Evolutionary conservation across 2,888 invertebrate genomes (phyloP), one percentile per base, ranked within the genome.

Genomic region (Agrotis segetum): DNA sequence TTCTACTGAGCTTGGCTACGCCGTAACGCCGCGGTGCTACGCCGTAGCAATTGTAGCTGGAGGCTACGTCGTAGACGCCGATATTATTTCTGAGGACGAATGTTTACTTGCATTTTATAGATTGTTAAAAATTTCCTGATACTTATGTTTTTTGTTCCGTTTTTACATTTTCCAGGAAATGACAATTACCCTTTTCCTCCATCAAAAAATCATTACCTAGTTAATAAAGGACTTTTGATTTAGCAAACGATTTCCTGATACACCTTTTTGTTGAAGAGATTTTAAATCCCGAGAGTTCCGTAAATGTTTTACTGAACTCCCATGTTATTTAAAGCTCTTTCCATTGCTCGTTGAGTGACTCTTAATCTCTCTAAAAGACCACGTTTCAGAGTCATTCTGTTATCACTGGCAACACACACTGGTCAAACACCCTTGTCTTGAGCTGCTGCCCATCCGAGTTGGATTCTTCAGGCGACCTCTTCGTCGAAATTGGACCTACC

Each of bases 181-280:
- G 29, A 29, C 29, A 49, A 62, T 21, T 21, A 62, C 19, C 19
- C 52, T 55, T 52, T 68, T 49, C 16, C 52, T 55, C 47, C 50
- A 59, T 70, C 64, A 74, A 72, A 76, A 77, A 67, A 62, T 76
- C 7, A 5, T 73, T 52, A 71, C n/a, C 17, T 19, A 47, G 24
- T 19, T 74, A 77, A 73, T 72, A 71, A 73, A 76, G 56, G 67
- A 71, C 53, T 77, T 81, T 76, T 84, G 77, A 81, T 85, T 85
- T 56, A 76, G 52, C 64, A 68, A 84, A 76, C 69, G 71, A 82
- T 80, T 82, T 85, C 77, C 74, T 67, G 67, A 68, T 79, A 74
- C 67, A 55, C 71, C 71, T 73, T 84, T 78, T 80, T 82, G 67
- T 83, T 73, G 24, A 58, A 61, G 53, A 67, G 77, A 81, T 81